Evolutionary conservation across 1,140 invertebrate species (phyloP), one percentile per base, ranked within the genome.

Genomic region (Carposina sasakii): DNA sequence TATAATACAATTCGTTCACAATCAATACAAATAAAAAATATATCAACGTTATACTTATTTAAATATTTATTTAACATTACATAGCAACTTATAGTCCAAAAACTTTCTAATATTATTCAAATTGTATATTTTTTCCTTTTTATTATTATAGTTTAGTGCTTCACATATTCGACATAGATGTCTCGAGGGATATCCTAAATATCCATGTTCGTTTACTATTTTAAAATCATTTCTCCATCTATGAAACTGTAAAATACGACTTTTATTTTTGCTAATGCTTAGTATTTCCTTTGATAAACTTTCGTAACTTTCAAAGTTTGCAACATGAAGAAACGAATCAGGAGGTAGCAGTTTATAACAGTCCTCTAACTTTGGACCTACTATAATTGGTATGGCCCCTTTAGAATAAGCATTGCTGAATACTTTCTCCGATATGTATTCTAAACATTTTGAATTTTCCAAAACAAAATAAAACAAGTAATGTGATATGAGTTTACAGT

Each of bases 161-260:
- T 93, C 89, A 67, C 94, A 96, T 17, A 94, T 69, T 31, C 93
- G 86, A 66, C 94, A 96, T 76, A 92, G 93, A 71, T 94, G 94
- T 47, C 86, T 86, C 0, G 91, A 92, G 0, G 60, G 55, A 1
- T 85, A 86, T 1, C 87, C 82, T 57, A 91, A 91, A 57, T 90
- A 91, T 0, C 90, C 90, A 60, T 92, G 90, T 59, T 92, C 90
- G 72, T 93, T 92, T 3, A 90, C 58, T 36, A 93, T 87, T 48
- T 86, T 72, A 26, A 90, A 93, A 15, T 86, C 65, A 15, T 67
- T 74, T 62, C 90, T 88, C 92, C 92, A 93, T 28, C 76, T 48
- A 52, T 92, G 92, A 60, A 88, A 92, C 15, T 85, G 48, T 42
- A 42, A 19, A 40, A 48, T 44, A 24, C 20, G 48, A 19, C 17